Conservation (phyloP, 2,113 vertebrate genomes). For the Mandrillus leucophaeus region DNA sequence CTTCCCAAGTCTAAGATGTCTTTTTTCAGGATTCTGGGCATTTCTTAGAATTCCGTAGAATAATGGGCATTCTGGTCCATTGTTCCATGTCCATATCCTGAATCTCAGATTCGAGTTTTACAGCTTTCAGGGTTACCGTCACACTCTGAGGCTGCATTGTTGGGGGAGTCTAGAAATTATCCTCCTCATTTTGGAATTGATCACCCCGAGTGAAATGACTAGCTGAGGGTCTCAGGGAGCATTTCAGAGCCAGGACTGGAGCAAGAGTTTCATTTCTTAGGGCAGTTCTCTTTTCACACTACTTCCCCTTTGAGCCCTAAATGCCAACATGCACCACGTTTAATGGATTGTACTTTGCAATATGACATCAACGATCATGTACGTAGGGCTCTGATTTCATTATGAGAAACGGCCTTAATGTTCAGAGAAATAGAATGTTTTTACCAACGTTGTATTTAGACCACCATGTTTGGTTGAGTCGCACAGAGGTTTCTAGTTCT, state of each 20-base stretch:
- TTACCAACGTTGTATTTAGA: background rate
- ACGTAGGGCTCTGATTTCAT: accelerated
- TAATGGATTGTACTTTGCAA: too few species aligned
- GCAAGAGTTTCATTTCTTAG: accelerated
- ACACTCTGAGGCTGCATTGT: background rate
- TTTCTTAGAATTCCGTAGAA: background rate
- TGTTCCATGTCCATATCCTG: background rate
- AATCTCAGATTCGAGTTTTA: background rate
- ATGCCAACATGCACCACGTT: background rate
- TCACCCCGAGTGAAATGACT: accelerated
- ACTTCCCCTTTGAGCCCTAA: background rate
- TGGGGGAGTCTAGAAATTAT: accelerated
- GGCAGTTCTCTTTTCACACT: background rate
- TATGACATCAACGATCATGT: accelerated
- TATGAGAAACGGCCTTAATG: background rate
- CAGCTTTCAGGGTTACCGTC: background rate
- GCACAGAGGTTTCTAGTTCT: background rate
- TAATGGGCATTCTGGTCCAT: accelerated
- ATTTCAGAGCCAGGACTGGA: background rate
- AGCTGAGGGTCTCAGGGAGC: background rate
- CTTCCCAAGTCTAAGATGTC: too few species aligned
- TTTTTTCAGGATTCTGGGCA: background rate
- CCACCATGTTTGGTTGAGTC: background rate
- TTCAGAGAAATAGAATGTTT: too few species aligned
- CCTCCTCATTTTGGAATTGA: background rate